Evolutionary conservation across 2,888 invertebrate species (phyloP), one percentile per base, ranked within the genome.

Genomic region (Drosophila affinis): DNA sequence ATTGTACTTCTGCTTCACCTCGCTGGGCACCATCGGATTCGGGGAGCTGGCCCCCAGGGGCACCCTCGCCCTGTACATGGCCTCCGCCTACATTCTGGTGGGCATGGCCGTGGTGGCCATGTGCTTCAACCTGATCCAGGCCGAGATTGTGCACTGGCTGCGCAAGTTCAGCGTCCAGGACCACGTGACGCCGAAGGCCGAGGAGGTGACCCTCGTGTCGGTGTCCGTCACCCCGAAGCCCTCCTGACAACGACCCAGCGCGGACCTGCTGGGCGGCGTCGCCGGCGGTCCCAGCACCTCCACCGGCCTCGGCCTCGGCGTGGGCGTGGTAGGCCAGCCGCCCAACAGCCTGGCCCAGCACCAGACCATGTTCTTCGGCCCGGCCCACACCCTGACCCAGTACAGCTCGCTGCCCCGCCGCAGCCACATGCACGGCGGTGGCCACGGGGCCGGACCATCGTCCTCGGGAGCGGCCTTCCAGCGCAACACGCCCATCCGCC

Each of bases 71-170:
- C 93, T 97, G 21, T 96, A 96, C 79, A 95, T 95, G 59, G 96
- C 96, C 81, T 96, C 96, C 51, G 94, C 95, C 7, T 97, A 97
- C 90, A 97, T 97, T 68, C 92, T 97, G 69, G 94, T 96, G 39
- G 97, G 97, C 52, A 96, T 97, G 94, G 97, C 96, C 17, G 94
- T 97, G 73, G 95, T 97, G 55, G 97, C 97, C 45, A 97, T 96
- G 95, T 97, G 97, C 91, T 97, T 97, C 92, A 96, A 96, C 91
- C 93, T 97, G 67, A 95, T 97, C 59, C 97, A 96, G 91, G 96
- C 96, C 87, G 96, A 96, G 91, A 94, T 96, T 67, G 92, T 92
- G 24, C 84, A 91, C 65, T 92, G 92, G 92, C 78, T 93, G 76
- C 90, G 93, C 34, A 91, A 91, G 48, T 93, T 92, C 75, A 92